Evolutionary conservation across 1,140 invertebrate genomes (phyloP).

Genomic region (Ruditapes philippinarum): DNA sequence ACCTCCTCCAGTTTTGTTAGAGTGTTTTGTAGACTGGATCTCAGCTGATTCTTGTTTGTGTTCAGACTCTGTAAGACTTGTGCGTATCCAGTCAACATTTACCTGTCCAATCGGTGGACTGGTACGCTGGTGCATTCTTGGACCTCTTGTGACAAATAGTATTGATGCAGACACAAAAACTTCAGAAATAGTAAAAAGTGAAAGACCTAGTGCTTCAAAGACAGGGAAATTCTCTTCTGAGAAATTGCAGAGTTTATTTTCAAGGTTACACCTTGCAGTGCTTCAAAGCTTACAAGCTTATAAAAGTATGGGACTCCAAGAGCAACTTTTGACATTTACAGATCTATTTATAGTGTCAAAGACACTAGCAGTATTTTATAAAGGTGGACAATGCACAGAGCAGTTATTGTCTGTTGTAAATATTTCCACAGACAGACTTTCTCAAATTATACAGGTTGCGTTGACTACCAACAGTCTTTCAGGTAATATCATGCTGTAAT

Average conservation of each 20-base stretch:
- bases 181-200: background rate
- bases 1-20: constrained; percentile 77
- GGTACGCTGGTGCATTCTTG: constrained; percentile 82
- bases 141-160: constrained; percentile 72
- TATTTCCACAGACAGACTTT: constrained; percentile 77
- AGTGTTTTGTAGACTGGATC: constrained; percentile 83
- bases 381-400: constrained; percentile 51
- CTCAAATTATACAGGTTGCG: constrained; percentile 82
- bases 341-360: constrained; percentile 69
- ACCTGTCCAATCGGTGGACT: constrained; percentile 81
- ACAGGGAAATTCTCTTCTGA: constrained; percentile 1
- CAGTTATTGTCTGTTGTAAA: constrained; percentile 64
- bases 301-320: constrained; percentile 78
- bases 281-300: constrained; percentile 80
- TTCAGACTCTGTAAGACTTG: constrained; percentile 81
- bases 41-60: constrained; percentile 81
- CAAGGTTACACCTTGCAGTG: constrained; percentile 81
- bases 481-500: no score
- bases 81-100: constrained; percentile 80
- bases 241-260: constrained; percentile 68
- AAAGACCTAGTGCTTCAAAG: background rate
- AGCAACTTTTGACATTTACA: constrained; percentile 74
- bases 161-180: background rate
- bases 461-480: constrained; percentile 74
- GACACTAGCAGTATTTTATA: constrained; percentile 62